Base-by-base conservation (phyloP, 2,888 invertebrate species). In the Monoplex corrugatus region DNA sequence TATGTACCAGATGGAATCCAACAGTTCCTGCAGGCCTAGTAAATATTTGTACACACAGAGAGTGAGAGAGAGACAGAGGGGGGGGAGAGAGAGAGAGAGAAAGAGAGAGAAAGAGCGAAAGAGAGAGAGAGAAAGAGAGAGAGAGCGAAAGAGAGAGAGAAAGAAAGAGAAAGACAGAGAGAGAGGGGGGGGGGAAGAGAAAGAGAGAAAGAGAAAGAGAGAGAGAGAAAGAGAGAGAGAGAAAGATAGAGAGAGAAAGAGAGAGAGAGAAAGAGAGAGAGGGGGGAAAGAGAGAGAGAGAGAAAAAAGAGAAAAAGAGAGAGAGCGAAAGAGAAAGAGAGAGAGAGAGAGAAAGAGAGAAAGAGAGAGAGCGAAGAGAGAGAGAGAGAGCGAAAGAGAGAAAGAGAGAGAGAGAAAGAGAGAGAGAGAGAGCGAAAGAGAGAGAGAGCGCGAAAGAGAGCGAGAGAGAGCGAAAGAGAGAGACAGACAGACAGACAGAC, bases 321-420 rank as follows among this genome's bases (percentile, higher is more conserved):
- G 68, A 68, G n/a, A 68, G n/a, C 28, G 68, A 68, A 32, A 68
- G 68, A 68, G 68, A 68, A 32, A 68, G 68, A 68, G n/a, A 63
- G 63, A 63, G 63, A 8, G 63, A 23, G 63, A 16, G 63, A 63
- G 63, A 23, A 28, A 63, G 63, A 63, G 63, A 23, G 63, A 63
- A 28, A 63, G 63, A 63, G 63, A 63, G 63, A 23, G 23, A 28
- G 28, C 23, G 28, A 3, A 63, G 63, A 63, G 23, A 63, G 63
- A 63, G 23, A 63, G 63, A 63, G 23, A 63, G 63, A 63, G 23
- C 16, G 63, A 63, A 8, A 63, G 63, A n/a, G 23, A 19, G 8
- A n/a, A 6, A n/a, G 68, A 23, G 23, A 68, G n/a, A 50, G 50
- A n/a, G n/a, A n/a, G n/a, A n/a, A n/a, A n/a, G n/a, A n/a, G n/a